Conservation (phyloP, 64 coral and sea anemone genomes). For the Astreopora myriophthalma region DNA sequence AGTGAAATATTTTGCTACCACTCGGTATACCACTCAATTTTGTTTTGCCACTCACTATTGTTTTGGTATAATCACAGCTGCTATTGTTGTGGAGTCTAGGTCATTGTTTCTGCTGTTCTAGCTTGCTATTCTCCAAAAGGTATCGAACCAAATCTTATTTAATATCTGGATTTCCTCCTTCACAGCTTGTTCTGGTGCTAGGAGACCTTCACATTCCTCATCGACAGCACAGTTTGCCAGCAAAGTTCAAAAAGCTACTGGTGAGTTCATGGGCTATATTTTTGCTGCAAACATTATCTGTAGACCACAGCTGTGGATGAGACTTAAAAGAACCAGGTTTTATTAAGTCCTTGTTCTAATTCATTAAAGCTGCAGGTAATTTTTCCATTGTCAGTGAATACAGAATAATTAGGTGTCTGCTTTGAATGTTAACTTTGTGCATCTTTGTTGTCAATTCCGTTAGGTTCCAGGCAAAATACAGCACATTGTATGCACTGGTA, state of each 20-base stretch:
- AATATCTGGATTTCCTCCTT: background rate
- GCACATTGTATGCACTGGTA: constrained; percentile 97
- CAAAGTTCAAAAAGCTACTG: constrained; percentile 98
- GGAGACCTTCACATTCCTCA: constrained; percentile 97
- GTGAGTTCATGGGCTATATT: constrained; percentile 67
- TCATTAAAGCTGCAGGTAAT: no score
- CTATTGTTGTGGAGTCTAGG: no score
- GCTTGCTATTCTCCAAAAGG: no score
- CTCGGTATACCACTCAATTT: no score
- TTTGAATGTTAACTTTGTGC: background rate
- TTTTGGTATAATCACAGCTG: no score
- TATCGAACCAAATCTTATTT: background rate
- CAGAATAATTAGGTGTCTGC: background rate
- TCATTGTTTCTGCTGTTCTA: no score
- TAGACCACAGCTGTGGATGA: no score
- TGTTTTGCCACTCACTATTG: no score
- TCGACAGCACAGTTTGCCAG: constrained; percentile 92
- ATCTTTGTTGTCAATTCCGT: background rate
- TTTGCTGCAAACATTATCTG: no score
- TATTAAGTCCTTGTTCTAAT: no score
- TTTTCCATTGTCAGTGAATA: background rate
- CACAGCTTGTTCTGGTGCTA: constrained; percentile 94
- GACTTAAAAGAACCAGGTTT: no score
- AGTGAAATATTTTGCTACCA: no score
- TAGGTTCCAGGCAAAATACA: constrained; percentile 99